These are phyloP conservation scores for Phymorhynchus buccinoides DNA, from an alignment of 1,140 invertebrate genomes.

Conservation along the genomic window DNA sequence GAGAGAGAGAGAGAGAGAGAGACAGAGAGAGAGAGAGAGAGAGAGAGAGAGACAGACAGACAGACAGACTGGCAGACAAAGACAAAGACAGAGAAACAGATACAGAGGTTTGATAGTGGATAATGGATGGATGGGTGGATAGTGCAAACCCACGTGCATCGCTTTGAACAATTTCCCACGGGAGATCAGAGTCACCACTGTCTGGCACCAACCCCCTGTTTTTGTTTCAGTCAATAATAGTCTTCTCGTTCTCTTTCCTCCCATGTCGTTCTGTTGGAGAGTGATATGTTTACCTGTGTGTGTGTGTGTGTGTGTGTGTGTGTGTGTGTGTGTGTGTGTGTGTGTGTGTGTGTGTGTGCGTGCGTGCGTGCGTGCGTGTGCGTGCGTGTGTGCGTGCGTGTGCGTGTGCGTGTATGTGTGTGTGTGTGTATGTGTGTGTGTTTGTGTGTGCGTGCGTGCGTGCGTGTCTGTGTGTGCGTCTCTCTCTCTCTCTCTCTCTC, in stretches of 20 bases:
- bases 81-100: neutral
- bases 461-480: neutral
- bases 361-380: conserved; percentile 20
- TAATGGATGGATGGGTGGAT: no score
- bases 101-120: no score
- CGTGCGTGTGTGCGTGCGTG: conserved; percentile 20
- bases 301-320: neutral
- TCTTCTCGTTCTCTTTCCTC: no score
- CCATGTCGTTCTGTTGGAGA: neutral
- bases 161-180: no score
- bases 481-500: neutral
- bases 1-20: neutral
- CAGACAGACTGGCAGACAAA: neutral
- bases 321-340: conserved; percentile 29
- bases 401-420: conserved; percentile 32
- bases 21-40: neutral
- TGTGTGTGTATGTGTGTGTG: conserved; percentile 18
- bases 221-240: no score
- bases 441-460: no score
- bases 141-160: no score
- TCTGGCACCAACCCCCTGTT: neutral
- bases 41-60: conserved; percentile 7
- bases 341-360: conserved; percentile 29
- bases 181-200: neutral
- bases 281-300: no score